Conservation (phyloP, 2,113 vertebrate genomes). For the Todiramphus chloris region DNA sequence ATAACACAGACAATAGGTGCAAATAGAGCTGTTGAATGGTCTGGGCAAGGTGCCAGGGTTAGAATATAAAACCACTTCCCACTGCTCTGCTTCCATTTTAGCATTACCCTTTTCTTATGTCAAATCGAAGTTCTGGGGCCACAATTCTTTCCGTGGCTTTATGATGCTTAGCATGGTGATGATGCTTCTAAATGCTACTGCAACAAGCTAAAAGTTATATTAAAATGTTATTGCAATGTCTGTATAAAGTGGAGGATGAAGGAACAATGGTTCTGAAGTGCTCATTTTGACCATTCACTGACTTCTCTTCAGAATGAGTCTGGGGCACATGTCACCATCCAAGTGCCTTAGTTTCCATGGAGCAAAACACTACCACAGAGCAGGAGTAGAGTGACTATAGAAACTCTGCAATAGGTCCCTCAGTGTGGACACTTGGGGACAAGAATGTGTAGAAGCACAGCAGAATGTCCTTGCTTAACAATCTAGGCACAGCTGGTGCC, state of each 20-base stretch:
- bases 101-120: background rate
- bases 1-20: background rate
- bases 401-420: rapidly evolving
- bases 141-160: background rate
- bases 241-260: background rate
- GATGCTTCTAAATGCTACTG: background rate
- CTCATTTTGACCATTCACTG: background rate
- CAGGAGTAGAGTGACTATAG: background rate
- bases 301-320: background rate
- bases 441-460: background rate
- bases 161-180: background rate
- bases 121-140: background rate
- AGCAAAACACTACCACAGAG: rapidly evolving
- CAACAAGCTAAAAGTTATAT: background rate
- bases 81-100: background rate
- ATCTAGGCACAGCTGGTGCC: rapidly evolving
- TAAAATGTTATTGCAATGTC: background rate
- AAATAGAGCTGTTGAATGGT: constrained; percentile 5
- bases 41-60: background rate
- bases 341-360: background rate
- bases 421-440: background rate
- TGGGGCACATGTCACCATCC: rapidly evolving
- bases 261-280: background rate
- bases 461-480: background rate
- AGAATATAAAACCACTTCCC: background rate